Conservation (phyloP, 1,140 invertebrate species). For the Drosophila nannoptera region DNA sequence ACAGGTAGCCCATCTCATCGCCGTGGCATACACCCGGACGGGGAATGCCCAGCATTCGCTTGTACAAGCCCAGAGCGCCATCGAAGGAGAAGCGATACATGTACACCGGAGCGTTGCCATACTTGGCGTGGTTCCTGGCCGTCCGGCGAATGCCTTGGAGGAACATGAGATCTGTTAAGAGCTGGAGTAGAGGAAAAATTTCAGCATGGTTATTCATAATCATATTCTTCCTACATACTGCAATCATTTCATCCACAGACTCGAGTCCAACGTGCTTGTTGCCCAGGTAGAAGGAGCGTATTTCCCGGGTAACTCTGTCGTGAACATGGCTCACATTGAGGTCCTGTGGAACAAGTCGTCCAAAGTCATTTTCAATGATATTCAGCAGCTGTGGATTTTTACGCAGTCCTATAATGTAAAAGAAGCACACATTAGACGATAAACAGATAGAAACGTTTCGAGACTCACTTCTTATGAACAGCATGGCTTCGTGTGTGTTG, state of each 20-base stretch:
- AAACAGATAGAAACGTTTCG: not conserved
- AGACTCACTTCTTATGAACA: conserved; percentile 80
- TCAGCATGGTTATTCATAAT: not conserved
- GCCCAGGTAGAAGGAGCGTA: conserved; percentile 81
- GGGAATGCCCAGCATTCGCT: conserved; percentile 81
- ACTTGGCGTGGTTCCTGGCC: conserved; percentile 79
- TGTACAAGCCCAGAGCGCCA: conserved; percentile 81
- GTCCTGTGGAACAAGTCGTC: conserved; percentile 80
- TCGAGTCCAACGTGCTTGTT: conserved; percentile 80
- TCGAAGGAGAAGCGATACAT: conserved; percentile 81
- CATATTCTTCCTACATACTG: conserved; percentile 61
- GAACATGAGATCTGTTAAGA: conserved; percentile 82
- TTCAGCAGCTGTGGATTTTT: conserved; percentile 80
- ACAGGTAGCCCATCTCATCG: conserved; percentile 83
- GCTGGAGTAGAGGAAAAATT: conserved; percentile 22
- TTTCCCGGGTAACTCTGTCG: conserved; percentile 79
- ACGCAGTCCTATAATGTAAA: conserved; percentile 79
- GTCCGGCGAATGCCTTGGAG: conserved; percentile 80
- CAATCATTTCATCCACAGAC: conserved; percentile 81
- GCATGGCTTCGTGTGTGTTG: conserved; percentile 81
- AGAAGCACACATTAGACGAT: not conserved
- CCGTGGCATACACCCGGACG: conserved; percentile 82
- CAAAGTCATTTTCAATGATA: conserved; percentile 81
- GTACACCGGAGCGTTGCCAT: conserved; percentile 80
- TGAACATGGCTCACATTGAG: conserved; percentile 71